A percentile compares a stretch with the other conserved stretches of the same genome.
Conservation (phyloP, 2,113 vertebrate genomes). For the Corvus hawaiiensis region DNA sequence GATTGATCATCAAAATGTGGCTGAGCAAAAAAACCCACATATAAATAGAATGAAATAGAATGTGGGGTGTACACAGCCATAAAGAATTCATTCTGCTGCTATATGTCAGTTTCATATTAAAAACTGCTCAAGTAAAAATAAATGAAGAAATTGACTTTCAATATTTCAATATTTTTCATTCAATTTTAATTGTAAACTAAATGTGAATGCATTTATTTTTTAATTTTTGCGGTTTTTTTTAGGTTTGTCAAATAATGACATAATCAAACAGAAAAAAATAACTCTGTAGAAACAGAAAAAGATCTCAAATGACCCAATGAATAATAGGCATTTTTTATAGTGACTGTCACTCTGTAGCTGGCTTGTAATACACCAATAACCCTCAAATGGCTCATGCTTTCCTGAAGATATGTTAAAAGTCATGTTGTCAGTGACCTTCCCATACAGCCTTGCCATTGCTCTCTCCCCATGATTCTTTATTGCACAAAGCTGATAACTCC, state of each 20-base stretch:
- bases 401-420: not conserved
- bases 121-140: not conserved
- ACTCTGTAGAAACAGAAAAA: not conserved
- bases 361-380: not conserved
- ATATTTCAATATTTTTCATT: not conserved
- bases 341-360: not conserved
- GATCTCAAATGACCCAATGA: not conserved
- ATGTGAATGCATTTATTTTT: not conserved
- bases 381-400: not conserved
- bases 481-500: not conserved
- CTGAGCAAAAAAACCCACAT: not conserved
- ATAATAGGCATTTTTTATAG: rapidly evolving
- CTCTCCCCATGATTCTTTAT: not conserved
- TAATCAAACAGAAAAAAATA: not conserved
- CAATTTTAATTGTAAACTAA: not conserved
- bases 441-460: not conserved
- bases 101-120: not conserved
- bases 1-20: not conserved
- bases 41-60: not conserved
- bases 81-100: not conserved
- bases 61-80: not conserved
- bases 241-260: not conserved
- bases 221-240: not conserved
- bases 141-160: not conserved
- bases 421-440: not conserved